Base-by-base conservation (phyloP, 2,797 vertebrate genomes). In the Lerista edwardsae region DNA sequence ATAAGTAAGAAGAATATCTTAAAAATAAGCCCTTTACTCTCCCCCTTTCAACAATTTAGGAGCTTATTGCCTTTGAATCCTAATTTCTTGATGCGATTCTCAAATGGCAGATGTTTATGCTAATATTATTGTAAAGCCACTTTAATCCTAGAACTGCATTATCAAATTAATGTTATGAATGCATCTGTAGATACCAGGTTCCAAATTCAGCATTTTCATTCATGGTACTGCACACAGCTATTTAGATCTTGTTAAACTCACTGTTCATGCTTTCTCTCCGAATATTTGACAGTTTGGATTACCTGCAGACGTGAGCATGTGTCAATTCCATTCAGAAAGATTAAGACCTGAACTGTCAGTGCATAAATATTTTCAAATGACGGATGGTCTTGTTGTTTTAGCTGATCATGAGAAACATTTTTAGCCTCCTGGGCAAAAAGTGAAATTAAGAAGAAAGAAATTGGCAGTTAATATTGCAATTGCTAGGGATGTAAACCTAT, bases 281-380 rank as follows among this genome's bases (percentile, higher is more conserved):
- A 89, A 85, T 75, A 88, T 91, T 92, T 92, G 93, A 94, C 92
- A 93, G 90, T 91, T 93, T 94, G 90, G 80, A 94, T 95, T 93
- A 94, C 95, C 94, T 94, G 94, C 87, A 93, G 93, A 94, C 93
- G 94, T 91, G 83, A 89, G 83, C 89, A 89, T 47, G 36, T 91
- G 93, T 90, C 93, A 94, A 90, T 91, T 93, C 92, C 91, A 93
- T 93, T 93, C 93, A 91, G 87, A 87, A 93, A 93, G 93, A 95
- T 95, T 93, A 90, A 94, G 94, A 92, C 84, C 84, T 91, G 88
- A 93, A 91, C 93, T 94, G 93, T 92, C 93, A 93, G 89, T 84
- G 93, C 93, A 93, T 94, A 94, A 92, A 94, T 91, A 93, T 93
- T 93, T 93, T 93, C 79, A 90, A 89, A 89, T 93, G 94, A 94